These are phyloP conservation scores for Sycobia sp. DNA, from an alignment of 1,140 invertebrate species.

Conservation along the genomic window DNA sequence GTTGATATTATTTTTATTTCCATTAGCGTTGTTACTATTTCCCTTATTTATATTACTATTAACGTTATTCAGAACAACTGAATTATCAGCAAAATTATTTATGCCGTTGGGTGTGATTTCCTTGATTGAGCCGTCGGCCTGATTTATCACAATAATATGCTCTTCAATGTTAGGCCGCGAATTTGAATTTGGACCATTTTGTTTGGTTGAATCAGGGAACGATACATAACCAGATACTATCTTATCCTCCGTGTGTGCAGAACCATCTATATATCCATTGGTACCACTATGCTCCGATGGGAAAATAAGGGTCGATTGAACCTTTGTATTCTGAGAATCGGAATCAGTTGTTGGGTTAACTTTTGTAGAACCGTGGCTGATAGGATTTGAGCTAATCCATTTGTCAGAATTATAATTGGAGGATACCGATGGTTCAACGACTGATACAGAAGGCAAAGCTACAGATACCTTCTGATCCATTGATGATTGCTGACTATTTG, in stretches of 20 bases:
- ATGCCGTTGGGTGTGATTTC: constrained; percentile 37
- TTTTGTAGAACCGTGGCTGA: no score
- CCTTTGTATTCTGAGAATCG: background rate
- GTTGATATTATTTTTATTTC: background rate
- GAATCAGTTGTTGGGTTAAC: background rate
- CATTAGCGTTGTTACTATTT: background rate
- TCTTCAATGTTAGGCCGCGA: constrained; percentile 42
- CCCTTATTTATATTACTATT: background rate
- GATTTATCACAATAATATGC: constrained; percentile 53
- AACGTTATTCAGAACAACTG: background rate
- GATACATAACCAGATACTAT: background rate
- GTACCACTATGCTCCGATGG: constrained; percentile 18
- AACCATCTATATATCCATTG: constrained; percentile 11
- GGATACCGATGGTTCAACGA: constrained; percentile 37
- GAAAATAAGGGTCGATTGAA: background rate
- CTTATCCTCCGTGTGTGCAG: background rate
- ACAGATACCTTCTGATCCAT: constrained; percentile 23
- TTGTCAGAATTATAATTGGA: constrained; percentile 39
- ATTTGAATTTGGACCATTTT: background rate
- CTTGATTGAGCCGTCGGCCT: constrained; percentile 48
- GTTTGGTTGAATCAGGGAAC: constrained; percentile 9
- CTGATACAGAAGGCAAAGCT: constrained; percentile 41
- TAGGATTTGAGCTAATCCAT: constrained; percentile 35
- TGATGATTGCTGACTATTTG: constrained; percentile 9
- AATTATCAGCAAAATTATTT: background rate